These are phyloP conservation scores for Scatophagus argus DNA, from an alignment of 2,113 vertebrate species.

Conservation along the genomic window DNA sequence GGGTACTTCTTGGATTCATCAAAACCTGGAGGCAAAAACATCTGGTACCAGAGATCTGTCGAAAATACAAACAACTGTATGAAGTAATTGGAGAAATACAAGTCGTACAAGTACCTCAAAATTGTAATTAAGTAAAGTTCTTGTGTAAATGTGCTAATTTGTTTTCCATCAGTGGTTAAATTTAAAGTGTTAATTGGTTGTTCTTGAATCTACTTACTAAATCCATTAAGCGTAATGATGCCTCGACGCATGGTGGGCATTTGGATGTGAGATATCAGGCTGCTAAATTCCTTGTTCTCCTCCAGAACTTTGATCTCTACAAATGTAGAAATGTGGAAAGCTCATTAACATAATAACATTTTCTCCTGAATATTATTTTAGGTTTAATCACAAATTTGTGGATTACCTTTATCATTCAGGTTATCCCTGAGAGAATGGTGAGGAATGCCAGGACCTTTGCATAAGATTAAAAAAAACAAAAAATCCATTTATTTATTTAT, in stretches of 20 bases:
- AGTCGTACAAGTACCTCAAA: neutral
- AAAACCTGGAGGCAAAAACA: slow-evolving; percentile 94
- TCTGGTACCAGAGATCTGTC: slow-evolving; percentile 94
- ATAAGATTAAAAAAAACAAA: no score
- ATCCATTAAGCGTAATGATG: slow-evolving; percentile 75
- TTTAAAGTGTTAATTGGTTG: fast-evolving
- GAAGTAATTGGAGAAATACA: no score
- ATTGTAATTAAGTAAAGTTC: no score
- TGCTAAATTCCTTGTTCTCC: slow-evolving; percentile 85
- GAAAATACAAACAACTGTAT: slow-evolving; percentile 42
- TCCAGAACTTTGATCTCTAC: slow-evolving; percentile 86
- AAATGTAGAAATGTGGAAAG: slow-evolving; percentile 24
- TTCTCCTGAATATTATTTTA: neutral
- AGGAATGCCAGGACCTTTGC: slow-evolving; percentile 91
- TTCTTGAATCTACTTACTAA: slow-evolving; percentile 81
- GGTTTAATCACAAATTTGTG: neutral
- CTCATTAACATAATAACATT: neutral
- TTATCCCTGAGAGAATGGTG: slow-evolving; percentile 74
- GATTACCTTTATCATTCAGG: slow-evolving; percentile 56
- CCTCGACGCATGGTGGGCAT: slow-evolving; percentile 86
- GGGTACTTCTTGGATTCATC: slow-evolving; percentile 93
- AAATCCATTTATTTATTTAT: no score
- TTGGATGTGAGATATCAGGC: slow-evolving; percentile 82
- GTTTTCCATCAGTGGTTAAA: neutral
- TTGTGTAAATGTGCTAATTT: neutral